Evolutionary conservation across 2,113 vertebrate species (phyloP), one percentile per base, ranked within the genome.

Genomic region (Fregetta grallaria): DNA sequence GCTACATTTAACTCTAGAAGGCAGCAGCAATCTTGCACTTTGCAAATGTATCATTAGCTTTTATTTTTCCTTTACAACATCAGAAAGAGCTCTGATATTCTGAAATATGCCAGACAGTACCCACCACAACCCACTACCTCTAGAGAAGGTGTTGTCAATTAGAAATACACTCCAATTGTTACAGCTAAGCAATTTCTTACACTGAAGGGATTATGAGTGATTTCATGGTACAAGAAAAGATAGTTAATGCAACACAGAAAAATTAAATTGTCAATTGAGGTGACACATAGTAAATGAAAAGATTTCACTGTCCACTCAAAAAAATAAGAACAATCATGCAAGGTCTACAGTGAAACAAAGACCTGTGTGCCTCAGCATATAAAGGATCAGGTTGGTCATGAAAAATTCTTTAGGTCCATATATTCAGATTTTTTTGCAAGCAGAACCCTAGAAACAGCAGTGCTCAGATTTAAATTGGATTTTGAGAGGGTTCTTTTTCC

Each of bases 111-210:
- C 82, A 94, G 68, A 86, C 42, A 78, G 50, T 59, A 96, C 59
- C 83, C 78, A 92, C 72, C 88, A 94, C 70, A 97, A 87, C 27
- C 29, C 88, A 74, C 77, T 88, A 92, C 56, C 73, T 88, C 79
- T 44, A 93, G n/a, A 96, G 65, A 95, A 97, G 96, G 52, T 66
- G 44, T 15, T 87, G 89, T 63, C 84, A 97, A 95, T 97, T 90
- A 96, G 94, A 97, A 92, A 96, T 84, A 94, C 56, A 96, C 94
- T 96, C 85, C 59, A 97, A 94, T 53, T 97, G 93, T 97, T 96
- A 97, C n/a, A 97, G 96, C 77, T 95, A 98, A 96, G 88, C 81
- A 96, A 87, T 74, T 94, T 94, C 94, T 91, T 82, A 97, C 82
- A 92, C 83, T 87, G 89, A 92, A 94, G 86, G 63, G 94, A 96